A percentile compares a stretch with the other conserved stretches of the same genome.
Evolutionary conservation across 2,113 vertebrate genomes (phyloP).

Genomic region (Synchiropus splendidus): DNA sequence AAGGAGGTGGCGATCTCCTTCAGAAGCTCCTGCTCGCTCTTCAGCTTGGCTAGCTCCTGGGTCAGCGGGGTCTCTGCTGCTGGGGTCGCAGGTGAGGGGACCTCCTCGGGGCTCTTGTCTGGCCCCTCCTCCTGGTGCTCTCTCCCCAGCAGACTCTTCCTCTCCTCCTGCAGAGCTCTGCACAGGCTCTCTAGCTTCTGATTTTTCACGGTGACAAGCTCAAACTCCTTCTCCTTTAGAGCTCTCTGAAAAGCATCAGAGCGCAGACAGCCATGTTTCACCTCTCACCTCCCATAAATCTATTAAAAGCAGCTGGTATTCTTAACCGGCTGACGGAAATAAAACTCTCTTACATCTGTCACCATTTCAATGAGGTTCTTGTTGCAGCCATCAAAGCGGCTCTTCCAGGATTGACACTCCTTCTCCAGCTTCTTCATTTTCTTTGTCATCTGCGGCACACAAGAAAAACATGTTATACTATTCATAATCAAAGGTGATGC

Average conservation of each 20-base stretch:
- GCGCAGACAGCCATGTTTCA: neutral
- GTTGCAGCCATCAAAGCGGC: constrained; percentile 92
- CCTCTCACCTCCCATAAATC: neutral
- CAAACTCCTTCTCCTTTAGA: constrained; percentile 82
- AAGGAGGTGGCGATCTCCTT: constrained; percentile 73
- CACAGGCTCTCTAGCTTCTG: constrained; percentile 93
- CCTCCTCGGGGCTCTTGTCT: constrained; percentile 21
- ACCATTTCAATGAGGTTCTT: constrained; percentile 91
- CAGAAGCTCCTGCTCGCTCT: constrained; percentile 58
- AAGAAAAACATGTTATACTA: constrained; percentile 2
- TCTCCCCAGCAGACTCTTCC: constrained; percentile 77
- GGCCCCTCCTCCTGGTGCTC: constrained; percentile 15
- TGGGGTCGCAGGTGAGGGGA: neutral
- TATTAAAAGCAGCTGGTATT: neutral
- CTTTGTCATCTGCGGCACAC: constrained; percentile 83
- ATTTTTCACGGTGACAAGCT: constrained; percentile 82
- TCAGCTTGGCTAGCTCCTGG: constrained; percentile 43
- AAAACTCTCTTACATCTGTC: constrained; percentile 76
- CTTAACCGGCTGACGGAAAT: neutral
- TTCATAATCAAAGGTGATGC: constrained; percentile 10
- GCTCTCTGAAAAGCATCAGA: constrained; percentile 60
- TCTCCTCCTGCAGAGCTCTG: constrained; percentile 88
- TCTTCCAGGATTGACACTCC: constrained; percentile 89
- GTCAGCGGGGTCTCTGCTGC: constrained; percentile 8
- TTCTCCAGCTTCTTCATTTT: constrained; percentile 97